These are phyloP conservation scores for Rhinatrema bivittatum DNA, from an alignment of 2,797 vertebrate genomes.

Conservation along the genomic window DNA sequence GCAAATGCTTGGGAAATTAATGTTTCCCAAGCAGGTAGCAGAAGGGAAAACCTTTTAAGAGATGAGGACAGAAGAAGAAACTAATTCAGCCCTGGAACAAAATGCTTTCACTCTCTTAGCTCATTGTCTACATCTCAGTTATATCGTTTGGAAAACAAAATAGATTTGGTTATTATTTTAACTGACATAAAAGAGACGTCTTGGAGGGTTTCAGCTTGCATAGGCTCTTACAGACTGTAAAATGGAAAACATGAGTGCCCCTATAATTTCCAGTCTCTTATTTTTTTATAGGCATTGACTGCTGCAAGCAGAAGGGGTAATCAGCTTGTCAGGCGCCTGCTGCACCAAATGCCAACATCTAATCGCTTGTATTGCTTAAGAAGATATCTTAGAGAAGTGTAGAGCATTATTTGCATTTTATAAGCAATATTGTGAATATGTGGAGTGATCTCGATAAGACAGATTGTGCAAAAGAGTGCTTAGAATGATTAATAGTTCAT, in stretches of 20 bases:
- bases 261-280: slow-evolving; percentile 40
- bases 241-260: slow-evolving; percentile 47
- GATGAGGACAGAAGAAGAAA: slow-evolving; percentile 20
- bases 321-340: slow-evolving; percentile 47
- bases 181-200: slow-evolving; percentile 41
- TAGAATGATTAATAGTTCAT: too few relatives aligned
- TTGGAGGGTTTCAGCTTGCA: slow-evolving; percentile 33
- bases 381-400: too few relatives aligned
- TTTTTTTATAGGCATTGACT: slow-evolving; percentile 46
- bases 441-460: too few relatives aligned
- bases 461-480: too few relatives aligned
- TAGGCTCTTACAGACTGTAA: slow-evolving; percentile 35
- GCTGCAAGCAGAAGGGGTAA: slow-evolving; percentile 43
- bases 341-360: slow-evolving; percentile 38
- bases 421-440: too few relatives aligned
- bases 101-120: slow-evolving; percentile 27
- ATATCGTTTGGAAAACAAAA: slow-evolving; percentile 21
- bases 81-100: slow-evolving; percentile 41
- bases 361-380: slow-evolving; percentile 31
- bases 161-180: slow-evolving; percentile 44
- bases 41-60: slow-evolving; percentile 22
- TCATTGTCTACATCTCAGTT: slow-evolving; percentile 38
- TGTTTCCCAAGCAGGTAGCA: slow-evolving; percentile 22
- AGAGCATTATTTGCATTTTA: too few relatives aligned
- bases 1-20: slow-evolving; percentile 5